Evolutionary conservation across 2,113 vertebrate species (phyloP), one percentile per base, ranked within the genome.

Genomic region (Electrona antarctica): DNA sequence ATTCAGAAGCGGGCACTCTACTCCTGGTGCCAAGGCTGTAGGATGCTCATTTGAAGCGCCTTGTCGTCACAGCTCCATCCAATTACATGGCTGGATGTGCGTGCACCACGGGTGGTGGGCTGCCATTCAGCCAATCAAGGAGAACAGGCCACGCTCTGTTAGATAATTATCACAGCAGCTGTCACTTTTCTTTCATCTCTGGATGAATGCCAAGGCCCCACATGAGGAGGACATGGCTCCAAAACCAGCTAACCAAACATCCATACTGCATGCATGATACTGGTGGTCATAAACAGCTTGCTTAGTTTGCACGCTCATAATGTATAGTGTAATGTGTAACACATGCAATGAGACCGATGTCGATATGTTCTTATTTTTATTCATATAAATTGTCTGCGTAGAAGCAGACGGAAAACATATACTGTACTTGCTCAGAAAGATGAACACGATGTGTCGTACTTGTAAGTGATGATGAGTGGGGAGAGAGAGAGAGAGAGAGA

Each of bases 121-220:
- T 81, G 76, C 86, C 79, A 84, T 80, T 84, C 86, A 87, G 74
- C 83, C 86, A 84, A 87, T 90, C 88, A 87, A 88, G 71, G 77
- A 77, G 85, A 90, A 90, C 88, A 88, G 86, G 82, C 83, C 84
- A 84, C 49, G 84, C 84, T 91, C 77, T 79, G 86, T 89, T 89
- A 88, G 82, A 82, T 83, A 79, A 90, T 91, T 87, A 89, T 70
- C 80, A 71, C 70, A 79, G 84, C 85, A 89, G 87, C 87, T 92
- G 84, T 89, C 75, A 73, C 71, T 52, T 71, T 82, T 88, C 82
- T 65, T 70, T 71, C 71, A 74, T 80, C 78, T 76, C 73, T 68
- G 70, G 64, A 59, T 68, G 62, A 69, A 72, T 57, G 58, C 60
- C 13, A 29, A 41, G 46, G 14, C 33, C 15, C 51, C 56, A 76